Evolutionary conservation across 53 echinoderm and acorn worm species (phyloP).

Genomic region (Actinopyga echinites): DNA sequence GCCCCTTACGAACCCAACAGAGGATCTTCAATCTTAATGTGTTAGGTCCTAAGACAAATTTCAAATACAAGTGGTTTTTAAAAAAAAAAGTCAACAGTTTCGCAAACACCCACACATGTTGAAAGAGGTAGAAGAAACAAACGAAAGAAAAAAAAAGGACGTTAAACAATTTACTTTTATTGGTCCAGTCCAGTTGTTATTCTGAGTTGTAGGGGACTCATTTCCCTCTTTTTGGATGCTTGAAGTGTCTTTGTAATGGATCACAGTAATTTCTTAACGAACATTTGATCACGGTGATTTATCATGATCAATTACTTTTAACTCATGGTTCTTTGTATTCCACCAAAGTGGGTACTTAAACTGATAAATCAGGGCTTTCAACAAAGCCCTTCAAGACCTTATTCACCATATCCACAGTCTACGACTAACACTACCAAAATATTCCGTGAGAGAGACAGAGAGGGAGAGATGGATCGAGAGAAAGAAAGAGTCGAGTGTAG

Average conservation of each 20-base stretch:
- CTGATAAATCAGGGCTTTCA: conserved; percentile 14
- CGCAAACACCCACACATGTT: no score
- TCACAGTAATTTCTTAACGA: conserved; percentile 25
- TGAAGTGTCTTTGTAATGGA: background rate
- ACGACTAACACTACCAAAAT: conserved; percentile 9
- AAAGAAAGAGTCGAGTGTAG: background rate
- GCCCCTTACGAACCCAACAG: no score
- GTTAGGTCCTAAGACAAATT: no score
- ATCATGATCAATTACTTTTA: conserved; percentile 18
- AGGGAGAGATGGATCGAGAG: no score
- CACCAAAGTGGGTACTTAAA: conserved; percentile 34
- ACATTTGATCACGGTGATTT: conserved; percentile 16
- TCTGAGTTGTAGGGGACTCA: conserved; percentile 10
- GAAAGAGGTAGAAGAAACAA: no score
- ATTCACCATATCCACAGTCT: background rate
- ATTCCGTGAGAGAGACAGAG: background rate
- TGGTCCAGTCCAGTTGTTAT: no score
- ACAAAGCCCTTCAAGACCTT: conserved; percentile 4
- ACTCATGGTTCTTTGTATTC: background rate
- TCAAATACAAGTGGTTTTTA: no score
- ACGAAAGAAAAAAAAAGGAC: no score
- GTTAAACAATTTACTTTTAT: no score
- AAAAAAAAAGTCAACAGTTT: no score
- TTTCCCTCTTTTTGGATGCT: background rate
- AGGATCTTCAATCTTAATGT: no score